Evolutionary conservation across 2,888 invertebrate species (phyloP).

Genomic region (Muschampia plurimacula): DNA sequence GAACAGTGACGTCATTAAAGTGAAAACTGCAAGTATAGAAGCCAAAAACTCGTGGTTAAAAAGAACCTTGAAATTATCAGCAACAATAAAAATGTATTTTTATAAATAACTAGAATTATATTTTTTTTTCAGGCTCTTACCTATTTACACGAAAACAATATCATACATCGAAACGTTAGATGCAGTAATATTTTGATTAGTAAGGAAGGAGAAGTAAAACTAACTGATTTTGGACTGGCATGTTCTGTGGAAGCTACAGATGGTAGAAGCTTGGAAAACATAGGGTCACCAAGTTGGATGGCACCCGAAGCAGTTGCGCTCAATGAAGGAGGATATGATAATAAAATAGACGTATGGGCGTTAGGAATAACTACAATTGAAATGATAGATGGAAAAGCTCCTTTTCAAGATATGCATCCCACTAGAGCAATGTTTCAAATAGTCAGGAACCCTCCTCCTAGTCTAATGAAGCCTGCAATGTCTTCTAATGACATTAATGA

Average conservation of each 20-base stretch:
- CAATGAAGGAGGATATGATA: slow-evolving; percentile 89
- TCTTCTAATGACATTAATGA: slow-evolving; percentile 95
- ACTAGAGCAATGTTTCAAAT: slow-evolving; percentile 96
- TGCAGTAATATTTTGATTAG: slow-evolving; percentile 96
- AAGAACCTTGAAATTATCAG: no score
- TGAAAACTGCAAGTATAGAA: no score
- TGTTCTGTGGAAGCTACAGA: slow-evolving; percentile 84
- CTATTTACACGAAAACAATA: slow-evolving; percentile 93
- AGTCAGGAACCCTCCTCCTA: slow-evolving; percentile 95
- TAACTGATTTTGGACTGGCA: slow-evolving; percentile 96
- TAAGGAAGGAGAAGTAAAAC: slow-evolving; percentile 93
- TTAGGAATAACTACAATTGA: slow-evolving; percentile 97
- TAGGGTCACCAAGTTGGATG: slow-evolving; percentile 98
- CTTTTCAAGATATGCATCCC: slow-evolving; percentile 95
- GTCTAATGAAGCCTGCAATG: slow-evolving; percentile 90
- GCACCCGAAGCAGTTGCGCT: slow-evolving; percentile 93
- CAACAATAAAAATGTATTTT: no score
- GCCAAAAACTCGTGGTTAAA: no score
- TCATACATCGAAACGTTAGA: slow-evolving; percentile 95
- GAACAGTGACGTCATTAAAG: no score
- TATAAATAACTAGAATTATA: no score
- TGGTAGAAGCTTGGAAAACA: slow-evolving; percentile 88
- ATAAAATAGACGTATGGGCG: slow-evolving; percentile 96
- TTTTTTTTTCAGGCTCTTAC: slow-evolving; percentile 90
- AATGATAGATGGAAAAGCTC: slow-evolving; percentile 94